Percentiles rank a stretch among this genome's conserved stretches.
Evolutionary conservation across 1,140 invertebrate species (phyloP).

Genomic region (Danaus plexippus): DNA sequence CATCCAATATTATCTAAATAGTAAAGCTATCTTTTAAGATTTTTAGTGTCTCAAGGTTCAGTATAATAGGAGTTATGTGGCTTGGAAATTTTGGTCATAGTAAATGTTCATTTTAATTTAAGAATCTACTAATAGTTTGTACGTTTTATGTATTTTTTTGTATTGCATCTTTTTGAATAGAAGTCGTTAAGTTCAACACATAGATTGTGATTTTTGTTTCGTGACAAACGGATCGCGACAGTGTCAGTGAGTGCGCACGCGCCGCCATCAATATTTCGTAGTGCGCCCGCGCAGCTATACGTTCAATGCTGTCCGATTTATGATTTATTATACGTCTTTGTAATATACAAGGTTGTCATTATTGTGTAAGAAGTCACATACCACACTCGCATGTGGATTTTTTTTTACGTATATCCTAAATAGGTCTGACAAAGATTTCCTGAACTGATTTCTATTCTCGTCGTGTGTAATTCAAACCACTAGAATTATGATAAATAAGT

Average conservation of each 20-base stretch:
- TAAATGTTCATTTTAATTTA: no score
- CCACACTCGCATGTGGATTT: constrained; percentile 15
- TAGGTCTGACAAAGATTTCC: no score
- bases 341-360: constrained; percentile 43
- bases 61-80: not conserved
- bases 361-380: constrained; percentile 27
- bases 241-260: constrained; percentile 48
- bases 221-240: constrained; percentile 45
- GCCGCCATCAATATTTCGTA: constrained; percentile 51
- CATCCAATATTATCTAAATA: constrained; percentile 16
- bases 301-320: constrained; percentile 53
- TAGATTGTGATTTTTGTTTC: not conserved
- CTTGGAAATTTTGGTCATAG: no score
- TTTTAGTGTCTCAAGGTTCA: not conserved
- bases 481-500: constrained; percentile 12
- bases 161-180: no score
- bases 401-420: no score
- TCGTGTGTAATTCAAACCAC: constrained; percentile 1
- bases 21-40: no score
- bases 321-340: constrained; percentile 54
- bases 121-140: no score
- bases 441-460: not conserved
- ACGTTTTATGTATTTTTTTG: no score
- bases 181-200: constrained; percentile 21
- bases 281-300: constrained; percentile 46